Conservation (phyloP, 2,888 invertebrate species). For the Xestia rhomboidea region DNA sequence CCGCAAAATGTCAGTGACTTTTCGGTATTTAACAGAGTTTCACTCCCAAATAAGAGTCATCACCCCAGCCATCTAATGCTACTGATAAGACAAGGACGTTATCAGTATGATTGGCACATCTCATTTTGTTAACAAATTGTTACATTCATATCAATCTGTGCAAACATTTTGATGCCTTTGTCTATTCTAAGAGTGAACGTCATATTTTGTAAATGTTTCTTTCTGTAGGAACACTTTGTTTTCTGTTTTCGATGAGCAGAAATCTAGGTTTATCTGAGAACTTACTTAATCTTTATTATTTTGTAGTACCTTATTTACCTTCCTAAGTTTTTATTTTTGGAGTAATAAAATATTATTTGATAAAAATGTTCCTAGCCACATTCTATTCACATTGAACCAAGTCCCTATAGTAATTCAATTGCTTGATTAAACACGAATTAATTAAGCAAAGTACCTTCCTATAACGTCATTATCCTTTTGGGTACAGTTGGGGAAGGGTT, state of each 20-base stretch:
- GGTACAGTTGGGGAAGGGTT: background rate
- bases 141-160: slow-evolving; percentile 29
- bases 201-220: slow-evolving; percentile 13
- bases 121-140: slow-evolving; percentile 41
- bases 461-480: background rate
- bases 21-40: slow-evolving; percentile 1
- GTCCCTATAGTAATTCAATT: slow-evolving; percentile 20
- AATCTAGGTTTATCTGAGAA: background rate
- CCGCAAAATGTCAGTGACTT: background rate
- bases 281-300: background rate
- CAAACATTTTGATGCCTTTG: slow-evolving; percentile 42
- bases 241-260: slow-evolving; percentile 11
- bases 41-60: slow-evolving; percentile 29
- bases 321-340: background rate
- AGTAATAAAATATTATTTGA: background rate
- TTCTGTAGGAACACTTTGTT: background rate
- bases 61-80: slow-evolving; percentile 19
- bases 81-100: slow-evolving; percentile 49
- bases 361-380: background rate
- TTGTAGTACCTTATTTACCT: background rate
- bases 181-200: slow-evolving; percentile 11
- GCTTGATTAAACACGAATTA: slow-evolving; percentile 3
- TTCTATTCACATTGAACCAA: background rate
- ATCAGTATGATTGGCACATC: slow-evolving; percentile 59
- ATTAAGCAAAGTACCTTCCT: background rate